Percentiles rank a stretch among this genome's conserved stretches.
Evolutionary conservation across 1,140 invertebrate species (phyloP).

Genomic region (Drosophila pectinifera): DNA sequence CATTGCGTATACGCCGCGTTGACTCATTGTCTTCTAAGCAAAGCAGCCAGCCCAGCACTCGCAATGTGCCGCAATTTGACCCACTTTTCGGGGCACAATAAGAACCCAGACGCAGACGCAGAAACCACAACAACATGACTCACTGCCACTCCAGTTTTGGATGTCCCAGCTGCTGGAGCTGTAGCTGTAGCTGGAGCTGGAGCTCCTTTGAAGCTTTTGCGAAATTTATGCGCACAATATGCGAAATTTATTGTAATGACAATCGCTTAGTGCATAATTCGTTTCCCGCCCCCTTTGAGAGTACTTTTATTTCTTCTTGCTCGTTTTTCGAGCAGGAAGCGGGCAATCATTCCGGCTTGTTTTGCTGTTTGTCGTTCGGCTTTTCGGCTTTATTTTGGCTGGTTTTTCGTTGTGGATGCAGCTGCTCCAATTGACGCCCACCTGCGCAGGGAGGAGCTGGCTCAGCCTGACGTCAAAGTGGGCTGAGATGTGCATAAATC

Average conservation of each 20-base stretch:
- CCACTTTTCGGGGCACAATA: conserved; percentile 53
- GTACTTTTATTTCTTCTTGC: conserved; percentile 16
- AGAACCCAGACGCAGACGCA: conserved; percentile 24
- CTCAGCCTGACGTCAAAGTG: conserved; percentile 39
- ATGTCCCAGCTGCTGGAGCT: conserved; percentile 54
- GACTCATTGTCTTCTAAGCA: conserved; percentile 63
- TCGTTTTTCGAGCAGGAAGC: conserved; percentile 62
- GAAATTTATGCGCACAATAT: conserved; percentile 82
- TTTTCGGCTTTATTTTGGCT: conserved; percentile 14
- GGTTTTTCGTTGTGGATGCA: conserved; percentile 31
- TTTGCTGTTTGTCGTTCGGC: conserved; percentile 37
- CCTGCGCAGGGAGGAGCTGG: conserved; percentile 44
- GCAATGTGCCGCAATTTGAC: conserved; percentile 61
- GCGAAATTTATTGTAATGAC: conserved; percentile 82
- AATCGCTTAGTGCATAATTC: conserved; percentile 81
- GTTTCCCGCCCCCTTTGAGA: conserved; percentile 29
- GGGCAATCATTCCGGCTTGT: conserved; percentile 64
- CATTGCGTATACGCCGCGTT: conserved; percentile 78
- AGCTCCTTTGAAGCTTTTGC: conserved; percentile 74
- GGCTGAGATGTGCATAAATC: conserved; percentile 51
- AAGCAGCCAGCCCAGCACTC: conserved; percentile 16
- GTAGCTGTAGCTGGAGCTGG: not conserved
- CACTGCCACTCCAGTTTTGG: conserved; percentile 66
- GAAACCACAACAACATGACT: conserved; percentile 34
- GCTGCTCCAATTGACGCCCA: conserved; percentile 79